These are phyloP conservation scores for Dreissena polymorpha DNA, from an alignment of 1,140 invertebrate species.

Conservation along the genomic window DNA sequence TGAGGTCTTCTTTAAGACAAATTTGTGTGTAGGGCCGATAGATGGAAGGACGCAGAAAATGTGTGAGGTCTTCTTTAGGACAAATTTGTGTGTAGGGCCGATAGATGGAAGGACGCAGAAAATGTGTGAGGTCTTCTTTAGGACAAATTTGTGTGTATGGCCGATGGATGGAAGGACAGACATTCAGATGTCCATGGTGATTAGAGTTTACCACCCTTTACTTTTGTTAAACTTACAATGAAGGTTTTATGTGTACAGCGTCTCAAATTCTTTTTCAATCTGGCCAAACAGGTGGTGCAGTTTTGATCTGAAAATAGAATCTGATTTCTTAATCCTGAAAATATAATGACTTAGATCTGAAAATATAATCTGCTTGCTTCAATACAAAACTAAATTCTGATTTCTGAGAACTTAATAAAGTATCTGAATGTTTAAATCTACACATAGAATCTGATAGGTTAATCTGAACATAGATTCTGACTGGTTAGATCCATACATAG, in stretches of 20 bases:
- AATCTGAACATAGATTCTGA: background rate
- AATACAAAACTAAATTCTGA: background rate
- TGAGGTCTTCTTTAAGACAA: no score
- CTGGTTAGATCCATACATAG: background rate
- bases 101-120: no score
- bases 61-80: no score
- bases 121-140: no score
- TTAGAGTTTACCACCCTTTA: no score
- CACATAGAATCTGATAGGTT: background rate
- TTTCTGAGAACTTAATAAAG: background rate
- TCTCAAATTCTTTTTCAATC: conserved; percentile 99
- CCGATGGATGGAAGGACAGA: no score
- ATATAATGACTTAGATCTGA: background rate
- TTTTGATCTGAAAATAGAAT: conserved; percentile 83
- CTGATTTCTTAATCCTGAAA: background rate
- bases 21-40: no score
- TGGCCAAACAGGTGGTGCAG: conserved; percentile 94
- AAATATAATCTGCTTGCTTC: background rate
- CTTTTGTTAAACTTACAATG: conserved; percentile 89
- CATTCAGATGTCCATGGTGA: no score
- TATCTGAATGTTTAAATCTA: no score
- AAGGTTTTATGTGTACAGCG: conserved; percentile 94
- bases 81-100: no score
- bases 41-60: no score
- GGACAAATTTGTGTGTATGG: no score